Evolutionary conservation across 2,797 vertebrate genomes (phyloP), one percentile per base, ranked within the genome.

Genomic region (Lepilemur ruficaudatus): DNA sequence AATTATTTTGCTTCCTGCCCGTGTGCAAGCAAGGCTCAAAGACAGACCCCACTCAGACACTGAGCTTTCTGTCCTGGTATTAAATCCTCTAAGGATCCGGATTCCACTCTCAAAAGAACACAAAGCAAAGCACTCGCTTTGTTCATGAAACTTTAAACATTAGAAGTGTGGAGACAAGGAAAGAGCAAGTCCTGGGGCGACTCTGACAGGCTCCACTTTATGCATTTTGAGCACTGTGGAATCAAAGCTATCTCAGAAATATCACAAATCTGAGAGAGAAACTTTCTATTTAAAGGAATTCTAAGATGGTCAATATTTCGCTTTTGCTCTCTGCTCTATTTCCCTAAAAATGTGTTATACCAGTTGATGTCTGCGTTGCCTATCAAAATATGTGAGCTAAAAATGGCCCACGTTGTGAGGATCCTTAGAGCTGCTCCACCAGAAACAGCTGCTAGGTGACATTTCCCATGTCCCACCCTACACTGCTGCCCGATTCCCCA

Each of bases 401-500:
- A 57, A 73, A 59, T 3, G 18, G 32, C 22, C 38, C 23, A 13
- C 35, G 65, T 18, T 14, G 2, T 38, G 9, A 57, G 43, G 15
- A 18, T 63, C 25, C 28, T 63, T 55, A 38, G 17, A 35, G 41
- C 10, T 18, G 11, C 43, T 86, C 25, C 73, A n/a, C 30, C 8
- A 38, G 25, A 18, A 38, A 52, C 28, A 41, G 30, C 14, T 22
- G 17, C 35, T 22, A 14, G 32, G n/a, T 48, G 23, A 38, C 17
- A 17, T 38, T 59, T 23, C 63, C 25, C 32, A 65, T 1, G 9
- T 32, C 17, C 15, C 15, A 80, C 14, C 12, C 13, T 10, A 7
- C 28, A 7, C 28, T 17, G 3, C 4, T 12, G 17, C 63, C 63
- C 1, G 0, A 17, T 32, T 67, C 3, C 11, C 76, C 11, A 15